Conservation (phyloP, 2,797 vertebrate genomes). For the Anguilla marmorata region DNA sequence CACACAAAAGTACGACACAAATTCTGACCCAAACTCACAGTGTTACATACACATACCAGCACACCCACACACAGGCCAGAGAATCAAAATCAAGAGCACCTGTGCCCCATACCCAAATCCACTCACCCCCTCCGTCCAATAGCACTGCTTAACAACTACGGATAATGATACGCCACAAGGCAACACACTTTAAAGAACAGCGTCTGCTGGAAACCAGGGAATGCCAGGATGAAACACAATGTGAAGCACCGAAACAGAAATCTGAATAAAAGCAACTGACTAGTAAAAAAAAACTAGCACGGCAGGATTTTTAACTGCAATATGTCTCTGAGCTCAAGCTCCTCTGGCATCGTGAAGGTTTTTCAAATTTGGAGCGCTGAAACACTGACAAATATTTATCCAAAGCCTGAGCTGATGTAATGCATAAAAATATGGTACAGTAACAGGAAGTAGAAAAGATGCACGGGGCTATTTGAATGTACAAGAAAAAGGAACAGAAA, state of each 20-base stretch:
- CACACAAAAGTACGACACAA: neutral
- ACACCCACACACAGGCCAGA: neutral
- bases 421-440: neutral
- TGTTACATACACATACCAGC: neutral
- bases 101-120: neutral
- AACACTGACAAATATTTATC: conserved; percentile 8
- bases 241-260: neutral
- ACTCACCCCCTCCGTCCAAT: neutral
- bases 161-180: neutral
- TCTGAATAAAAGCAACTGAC: conserved; percentile 8
- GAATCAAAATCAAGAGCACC: neutral
- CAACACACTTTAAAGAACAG: neutral
- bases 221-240: neutral
- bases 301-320: conserved; percentile 20
- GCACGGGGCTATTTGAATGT: neutral
- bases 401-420: neutral
- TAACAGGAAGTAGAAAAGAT: neutral
- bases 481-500: neutral
- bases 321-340: neutral
- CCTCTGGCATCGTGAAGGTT: neutral
- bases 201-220: neutral
- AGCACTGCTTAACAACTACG: neutral
- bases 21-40: neutral
- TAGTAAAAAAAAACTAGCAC: neutral
- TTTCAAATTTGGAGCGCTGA: neutral